Evolutionary conservation across 2,888 invertebrate genomes (phyloP), one percentile per base, ranked within the genome.

Genomic region (Acheta domesticus): DNA sequence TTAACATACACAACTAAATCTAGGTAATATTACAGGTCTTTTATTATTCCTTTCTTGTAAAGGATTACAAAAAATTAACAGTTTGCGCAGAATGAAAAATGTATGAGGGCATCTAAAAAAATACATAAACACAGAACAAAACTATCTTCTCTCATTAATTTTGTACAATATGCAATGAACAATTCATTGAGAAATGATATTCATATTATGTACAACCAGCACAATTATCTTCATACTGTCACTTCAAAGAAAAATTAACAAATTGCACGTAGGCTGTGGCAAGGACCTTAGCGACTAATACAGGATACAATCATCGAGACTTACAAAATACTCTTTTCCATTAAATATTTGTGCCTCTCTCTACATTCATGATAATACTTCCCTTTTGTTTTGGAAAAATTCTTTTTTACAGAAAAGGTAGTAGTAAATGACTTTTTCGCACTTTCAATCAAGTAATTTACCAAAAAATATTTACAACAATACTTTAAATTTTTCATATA

Each of bases 1-100:
- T 81, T 80, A 81, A 79, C 79, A 79, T 80, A 76, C 75, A 80
- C 78, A 80, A 76, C 49, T 78, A 74, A 62, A 21, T 73, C 49
- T 78, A 78, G 62, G 73, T 74, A 78, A 77, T 50, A 78, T 80
- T 80, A 50, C 80, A 78, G 50, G 23, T 78, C 76, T 76, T 78
- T 74, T 23, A 78, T 74, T 75, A 77, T 80, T 20, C 62, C 62
- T 62, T 62, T 62, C 4, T 62, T 62, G n/a, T 36, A 75, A 75
- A 23, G 36, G 23, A 75, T 75, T 75, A 23, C 36, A 75, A 75
- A 75, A n/a, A 21, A 75, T 23, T 75, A 36, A 36, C 75, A 36
- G 36, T 62, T 78, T 78, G 78, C 73, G 62, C 49, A 50, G 36
- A 78, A 78, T 78, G 73, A 78, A 49, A 62, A 62, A 48, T 36